Evolutionary conservation across 1,140 invertebrate species (phyloP).

Genomic region (Capitella teleta): DNA sequence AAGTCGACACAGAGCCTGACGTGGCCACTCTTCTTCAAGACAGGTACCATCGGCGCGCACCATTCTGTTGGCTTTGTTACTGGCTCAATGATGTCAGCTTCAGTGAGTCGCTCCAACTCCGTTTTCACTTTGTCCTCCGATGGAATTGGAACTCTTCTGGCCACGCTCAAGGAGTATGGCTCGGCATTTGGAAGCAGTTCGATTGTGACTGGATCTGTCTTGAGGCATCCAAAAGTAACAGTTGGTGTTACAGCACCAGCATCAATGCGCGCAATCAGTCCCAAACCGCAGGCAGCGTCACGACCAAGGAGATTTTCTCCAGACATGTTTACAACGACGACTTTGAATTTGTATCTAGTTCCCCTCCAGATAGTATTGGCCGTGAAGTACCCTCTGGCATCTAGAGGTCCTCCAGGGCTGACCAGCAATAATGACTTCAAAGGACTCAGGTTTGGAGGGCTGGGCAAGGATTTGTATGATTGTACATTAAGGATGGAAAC

Average conservation of each 20-base stretch:
- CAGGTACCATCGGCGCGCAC: conserved; percentile 19
- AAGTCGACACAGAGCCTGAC: too few relatives aligned
- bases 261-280: not conserved
- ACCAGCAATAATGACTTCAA: not conserved
- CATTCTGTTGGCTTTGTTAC: conserved; percentile 19
- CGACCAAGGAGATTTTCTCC: conserved; percentile 7
- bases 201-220: conserved; percentile 15
- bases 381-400: not conserved
- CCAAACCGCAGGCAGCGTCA: not conserved
- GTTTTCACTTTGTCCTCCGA: conserved; percentile 22
- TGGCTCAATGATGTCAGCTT: conserved; percentile 17
- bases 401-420: not conserved
- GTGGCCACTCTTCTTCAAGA: conserved; percentile 17
- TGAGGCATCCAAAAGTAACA: not conserved
- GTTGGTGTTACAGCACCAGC: not conserved
- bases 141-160: conserved; percentile 24
- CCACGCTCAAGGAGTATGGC: conserved; percentile 16
- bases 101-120: conserved; percentile 25
- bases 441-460: not conserved
- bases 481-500: not conserved
- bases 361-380: not conserved
- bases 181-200: conserved; percentile 10
- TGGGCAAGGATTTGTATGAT: not conserved
- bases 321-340: conserved; percentile 4
- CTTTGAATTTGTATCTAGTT: not conserved